These are phyloP conservation scores for Probosciger aterrimus DNA, from an alignment of 2,113 vertebrate species.

Conservation along the genomic window DNA sequence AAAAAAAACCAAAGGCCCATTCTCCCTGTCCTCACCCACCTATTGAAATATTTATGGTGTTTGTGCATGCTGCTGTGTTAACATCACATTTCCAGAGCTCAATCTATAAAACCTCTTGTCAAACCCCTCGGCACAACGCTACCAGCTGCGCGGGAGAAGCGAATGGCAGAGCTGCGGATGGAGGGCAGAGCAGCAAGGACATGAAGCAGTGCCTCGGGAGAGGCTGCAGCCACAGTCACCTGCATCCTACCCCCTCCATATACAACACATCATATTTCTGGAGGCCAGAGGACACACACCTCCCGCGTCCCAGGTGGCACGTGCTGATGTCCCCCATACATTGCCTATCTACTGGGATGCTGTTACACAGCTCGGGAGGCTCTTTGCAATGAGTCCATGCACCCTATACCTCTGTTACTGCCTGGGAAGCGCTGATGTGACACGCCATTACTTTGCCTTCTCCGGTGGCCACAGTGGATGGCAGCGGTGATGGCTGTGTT, in stretches of 20 bases:
- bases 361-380: background rate
- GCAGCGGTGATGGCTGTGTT: background rate
- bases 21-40: slow-evolving; percentile 14
- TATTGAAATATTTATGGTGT: slow-evolving; percentile 47
- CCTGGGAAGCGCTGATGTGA: background rate
- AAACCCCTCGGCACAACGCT: background rate
- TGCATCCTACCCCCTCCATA: background rate
- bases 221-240: background rate
- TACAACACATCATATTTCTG: background rate
- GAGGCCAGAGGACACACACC: accelerated
- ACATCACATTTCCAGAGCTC: background rate
- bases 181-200: background rate
- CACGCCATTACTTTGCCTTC: background rate
- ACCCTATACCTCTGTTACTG: background rate
- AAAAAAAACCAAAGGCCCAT: background rate
- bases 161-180: background rate
- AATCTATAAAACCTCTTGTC: background rate
- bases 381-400: accelerated
- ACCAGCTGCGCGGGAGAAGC: accelerated
- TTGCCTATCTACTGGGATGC: background rate
- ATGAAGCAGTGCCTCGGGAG: accelerated
- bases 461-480: background rate
- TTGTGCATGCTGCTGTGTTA: background rate
- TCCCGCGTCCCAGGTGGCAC: accelerated
- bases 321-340: accelerated